Conservation (phyloP, 2,888 invertebrate genomes). For the Polyploca ridens region DNA sequence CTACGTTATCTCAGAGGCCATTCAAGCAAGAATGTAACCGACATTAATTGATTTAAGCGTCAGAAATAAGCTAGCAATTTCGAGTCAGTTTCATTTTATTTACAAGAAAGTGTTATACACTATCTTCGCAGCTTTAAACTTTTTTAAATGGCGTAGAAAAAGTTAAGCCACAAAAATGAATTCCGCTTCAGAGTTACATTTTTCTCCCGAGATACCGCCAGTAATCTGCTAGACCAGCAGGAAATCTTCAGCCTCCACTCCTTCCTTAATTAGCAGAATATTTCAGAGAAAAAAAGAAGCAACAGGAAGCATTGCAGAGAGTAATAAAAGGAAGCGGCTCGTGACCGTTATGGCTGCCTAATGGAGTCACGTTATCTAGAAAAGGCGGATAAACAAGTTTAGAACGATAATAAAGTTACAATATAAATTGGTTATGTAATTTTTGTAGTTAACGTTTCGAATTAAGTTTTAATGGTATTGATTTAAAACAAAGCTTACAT, state of each 20-base stretch:
- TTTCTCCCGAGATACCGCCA: slow-evolving; percentile 67
- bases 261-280: slow-evolving; percentile 81
- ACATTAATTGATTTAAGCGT: slow-evolving; percentile 57
- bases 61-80: slow-evolving; percentile 21
- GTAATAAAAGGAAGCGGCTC: slow-evolving; percentile 71
- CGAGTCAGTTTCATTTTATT: slow-evolving; percentile 23
- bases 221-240: slow-evolving; percentile 78
- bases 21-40: slow-evolving; percentile 49
- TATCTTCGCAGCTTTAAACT: slow-evolving; percentile 37
- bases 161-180: slow-evolving; percentile 65
- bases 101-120: slow-evolving; percentile 23
- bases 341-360: slow-evolving; percentile 66
- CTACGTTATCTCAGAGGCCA: slow-evolving; percentile 64
- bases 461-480: slow-evolving; percentile 21
- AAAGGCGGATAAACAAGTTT: slow-evolving; percentile 55
- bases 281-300: slow-evolving; percentile 72
- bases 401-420: slow-evolving; percentile 47
- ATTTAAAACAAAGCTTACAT: neutral
- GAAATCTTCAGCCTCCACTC: slow-evolving; percentile 78
- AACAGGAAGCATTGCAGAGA: slow-evolving; percentile 70
- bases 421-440: slow-evolving; percentile 36
- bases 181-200: slow-evolving; percentile 61
- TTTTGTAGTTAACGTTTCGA: slow-evolving; percentile 23
- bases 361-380: slow-evolving; percentile 64
- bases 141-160: slow-evolving; percentile 50